Percentiles rank a stretch among this genome's conserved stretches.
Evolutionary conservation across 2,113 vertebrate species (phyloP).

Genomic region (Poeciliopsis turrubarensis): DNA sequence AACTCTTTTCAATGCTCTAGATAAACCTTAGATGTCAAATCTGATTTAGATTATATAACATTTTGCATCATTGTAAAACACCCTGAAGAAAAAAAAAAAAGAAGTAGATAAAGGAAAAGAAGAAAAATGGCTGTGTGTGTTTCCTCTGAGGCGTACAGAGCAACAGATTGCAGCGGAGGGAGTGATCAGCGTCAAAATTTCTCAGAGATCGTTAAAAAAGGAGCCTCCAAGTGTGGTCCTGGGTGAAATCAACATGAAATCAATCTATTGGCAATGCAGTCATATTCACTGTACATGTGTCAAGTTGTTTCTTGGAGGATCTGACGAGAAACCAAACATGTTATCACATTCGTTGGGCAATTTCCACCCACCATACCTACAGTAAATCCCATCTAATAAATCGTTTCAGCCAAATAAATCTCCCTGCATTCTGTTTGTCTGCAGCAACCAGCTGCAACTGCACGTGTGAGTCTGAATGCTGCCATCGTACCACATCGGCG

Average conservation of each 20-base stretch:
- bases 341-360: background rate
- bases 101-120: background rate
- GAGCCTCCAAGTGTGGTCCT: conserved; percentile 40
- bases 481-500: conserved; percentile 45
- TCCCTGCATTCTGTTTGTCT: conserved; percentile 6
- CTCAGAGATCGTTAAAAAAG: conserved; percentile 42
- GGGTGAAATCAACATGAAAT: conserved; percentile 12
- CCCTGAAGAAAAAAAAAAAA: background rate
- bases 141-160: conserved; percentile 7
- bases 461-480: conserved; percentile 19
- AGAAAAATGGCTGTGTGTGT: conserved; percentile 5
- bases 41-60: conserved; percentile 23
- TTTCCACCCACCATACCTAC: too few relatives aligned
- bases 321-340: background rate
- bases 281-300: background rate
- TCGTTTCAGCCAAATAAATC: background rate
- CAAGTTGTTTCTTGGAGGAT: background rate
- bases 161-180: conserved; percentile 51
- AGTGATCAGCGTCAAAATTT: conserved; percentile 36
- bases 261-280: conserved; percentile 12
- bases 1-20: conserved; percentile 22
- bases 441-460: conserved; percentile 6
- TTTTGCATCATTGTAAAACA: background rate
- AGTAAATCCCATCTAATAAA: background rate
- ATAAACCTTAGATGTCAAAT: conserved; percentile 25